A percentile compares a stretch with the other conserved stretches of the same genome.
phyloP scores from a whole-genome alignment of 1,140 invertebrate genomes.

The Lepidurus packardi region DNA sequence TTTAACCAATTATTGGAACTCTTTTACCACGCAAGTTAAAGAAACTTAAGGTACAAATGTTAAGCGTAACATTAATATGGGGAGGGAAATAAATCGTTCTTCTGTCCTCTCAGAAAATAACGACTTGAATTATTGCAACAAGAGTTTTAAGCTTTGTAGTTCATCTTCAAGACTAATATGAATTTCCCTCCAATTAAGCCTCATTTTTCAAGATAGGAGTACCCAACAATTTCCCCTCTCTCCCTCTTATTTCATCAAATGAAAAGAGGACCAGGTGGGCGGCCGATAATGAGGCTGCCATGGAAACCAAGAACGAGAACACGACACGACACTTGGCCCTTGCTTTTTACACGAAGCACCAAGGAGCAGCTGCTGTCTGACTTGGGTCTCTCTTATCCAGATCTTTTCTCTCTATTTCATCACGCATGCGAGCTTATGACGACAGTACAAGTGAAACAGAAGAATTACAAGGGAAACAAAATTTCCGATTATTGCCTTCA shows the following conservation, averaged over 20 bases:
- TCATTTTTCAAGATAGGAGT: background rate
- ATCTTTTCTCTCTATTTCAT: background rate
- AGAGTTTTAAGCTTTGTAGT: background rate
- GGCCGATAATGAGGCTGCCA: slow-evolving; percentile 20
- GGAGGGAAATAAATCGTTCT: too few species aligned
- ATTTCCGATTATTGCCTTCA: background rate
- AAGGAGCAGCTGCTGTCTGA: background rate
- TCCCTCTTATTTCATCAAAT: background rate
- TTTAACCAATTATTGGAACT: too few species aligned
- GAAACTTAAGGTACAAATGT: too few species aligned
- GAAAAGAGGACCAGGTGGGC: slow-evolving; percentile 11
- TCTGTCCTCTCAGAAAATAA: too few species aligned
- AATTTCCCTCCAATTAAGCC: background rate
- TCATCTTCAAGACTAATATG: background rate
- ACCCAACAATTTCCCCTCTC: background rate
- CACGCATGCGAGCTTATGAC: background rate
- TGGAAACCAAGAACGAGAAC: background rate
- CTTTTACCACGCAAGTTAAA: too few species aligned
- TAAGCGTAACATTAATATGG: too few species aligned
- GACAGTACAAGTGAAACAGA: background rate
- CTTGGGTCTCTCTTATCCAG: background rate
- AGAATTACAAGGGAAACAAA: background rate
- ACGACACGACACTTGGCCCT: background rate
- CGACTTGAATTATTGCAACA: background rate
- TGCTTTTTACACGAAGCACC: background rate